These are phyloP conservation scores for Lipophrys pholis DNA, from an alignment of 2,113 vertebrate genomes.

Conservation along the genomic window DNA sequence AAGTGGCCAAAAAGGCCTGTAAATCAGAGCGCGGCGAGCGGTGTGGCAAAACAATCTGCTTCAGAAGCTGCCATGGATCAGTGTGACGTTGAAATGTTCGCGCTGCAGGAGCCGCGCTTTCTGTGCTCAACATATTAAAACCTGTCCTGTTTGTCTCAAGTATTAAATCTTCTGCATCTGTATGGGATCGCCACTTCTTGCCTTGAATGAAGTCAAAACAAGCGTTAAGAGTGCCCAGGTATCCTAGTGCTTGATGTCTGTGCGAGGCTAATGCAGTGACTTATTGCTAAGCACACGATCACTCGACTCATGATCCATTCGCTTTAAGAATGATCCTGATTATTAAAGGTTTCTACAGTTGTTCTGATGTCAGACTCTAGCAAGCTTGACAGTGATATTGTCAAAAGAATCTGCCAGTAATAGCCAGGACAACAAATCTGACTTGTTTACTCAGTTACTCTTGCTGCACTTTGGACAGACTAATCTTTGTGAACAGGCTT, in stretches of 20 bases:
- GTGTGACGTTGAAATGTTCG: neutral
- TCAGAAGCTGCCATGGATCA: neutral
- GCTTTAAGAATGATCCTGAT: too few relatives aligned
- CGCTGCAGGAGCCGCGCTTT: conserved; percentile 10
- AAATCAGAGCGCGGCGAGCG: neutral
- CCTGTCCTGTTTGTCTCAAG: neutral
- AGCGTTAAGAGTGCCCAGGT: neutral
- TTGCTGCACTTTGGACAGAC: too few relatives aligned
- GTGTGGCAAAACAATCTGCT: conserved; percentile 12
- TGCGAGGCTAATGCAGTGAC: too few relatives aligned
- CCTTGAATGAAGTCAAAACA: neutral
- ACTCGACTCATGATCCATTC: too few relatives aligned
- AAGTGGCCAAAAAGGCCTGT: conserved; percentile 9
- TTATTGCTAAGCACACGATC: too few relatives aligned
- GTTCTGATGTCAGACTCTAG: too few relatives aligned
- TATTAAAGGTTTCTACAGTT: too few relatives aligned
- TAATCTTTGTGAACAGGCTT: too few relatives aligned
- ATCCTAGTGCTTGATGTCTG: neutral
- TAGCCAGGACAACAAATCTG: too few relatives aligned
- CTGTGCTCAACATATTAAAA: neutral
- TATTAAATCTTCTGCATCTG: neutral
- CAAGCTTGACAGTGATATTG: too few relatives aligned
- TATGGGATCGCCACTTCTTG: neutral
- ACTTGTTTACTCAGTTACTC: too few relatives aligned
- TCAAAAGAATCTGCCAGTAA: too few relatives aligned